These are phyloP conservation scores for Drosophila macrospina DNA, from an alignment of 2,888 invertebrate species.

Conservation along the genomic window DNA sequence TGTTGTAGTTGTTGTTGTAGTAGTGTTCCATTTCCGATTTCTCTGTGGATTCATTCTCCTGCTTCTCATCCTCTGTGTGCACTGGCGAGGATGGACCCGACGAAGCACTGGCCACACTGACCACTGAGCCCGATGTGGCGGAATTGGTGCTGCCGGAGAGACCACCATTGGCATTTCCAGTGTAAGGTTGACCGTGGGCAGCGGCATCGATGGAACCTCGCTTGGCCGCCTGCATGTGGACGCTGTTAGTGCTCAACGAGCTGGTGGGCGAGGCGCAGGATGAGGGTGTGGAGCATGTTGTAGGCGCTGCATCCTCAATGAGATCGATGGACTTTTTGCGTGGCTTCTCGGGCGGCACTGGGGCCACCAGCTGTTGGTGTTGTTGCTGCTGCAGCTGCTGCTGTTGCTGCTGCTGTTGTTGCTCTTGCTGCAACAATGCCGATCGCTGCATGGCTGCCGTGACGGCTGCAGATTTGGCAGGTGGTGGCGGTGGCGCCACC, in stretches of 20 bases:
- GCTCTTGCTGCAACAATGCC: constrained; percentile 74
- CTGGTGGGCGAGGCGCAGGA: constrained; percentile 71
- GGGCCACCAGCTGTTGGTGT: constrained; percentile 51
- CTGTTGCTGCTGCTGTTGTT: constrained; percentile 22
- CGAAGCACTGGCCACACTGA: constrained; percentile 84
- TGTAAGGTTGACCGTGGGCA: constrained; percentile 42
- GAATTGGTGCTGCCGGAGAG: constrained; percentile 77
- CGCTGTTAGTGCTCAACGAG: constrained; percentile 42
- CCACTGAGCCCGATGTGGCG: constrained; percentile 81
- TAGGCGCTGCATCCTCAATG: constrained; percentile 75
- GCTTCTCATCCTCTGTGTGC: constrained; percentile 86
- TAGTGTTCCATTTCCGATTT: constrained; percentile 84
- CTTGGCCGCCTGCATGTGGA: constrained; percentile 67
- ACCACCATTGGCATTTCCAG: constrained; percentile 64
- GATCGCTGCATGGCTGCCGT: constrained; percentile 82
- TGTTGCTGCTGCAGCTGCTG: constrained; percentile 52
- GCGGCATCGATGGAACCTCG: constrained; percentile 77
- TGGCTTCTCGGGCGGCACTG: constrained; percentile 83
- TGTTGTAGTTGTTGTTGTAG: constrained; percentile 56
- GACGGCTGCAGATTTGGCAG: constrained; percentile 82
- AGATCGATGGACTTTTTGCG: constrained; percentile 84
- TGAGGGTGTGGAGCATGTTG: constrained; percentile 69
- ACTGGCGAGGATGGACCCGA: constrained; percentile 85
- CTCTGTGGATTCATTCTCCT: constrained; percentile 87
- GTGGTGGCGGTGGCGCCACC: constrained; percentile 81